Conservation (phyloP, 1,140 invertebrate genomes). For the Drosophila kanapiae region DNA sequence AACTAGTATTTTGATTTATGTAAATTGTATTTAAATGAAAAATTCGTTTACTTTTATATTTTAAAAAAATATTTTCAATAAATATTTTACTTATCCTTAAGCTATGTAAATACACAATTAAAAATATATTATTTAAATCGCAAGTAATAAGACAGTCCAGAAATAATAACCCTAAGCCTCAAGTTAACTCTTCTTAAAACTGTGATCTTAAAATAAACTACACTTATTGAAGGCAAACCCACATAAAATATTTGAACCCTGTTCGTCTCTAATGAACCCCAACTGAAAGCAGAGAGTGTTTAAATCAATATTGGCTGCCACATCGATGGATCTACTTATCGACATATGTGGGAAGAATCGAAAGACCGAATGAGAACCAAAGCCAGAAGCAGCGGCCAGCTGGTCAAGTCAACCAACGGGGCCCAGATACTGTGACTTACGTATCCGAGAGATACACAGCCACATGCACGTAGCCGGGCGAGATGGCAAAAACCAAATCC, state of each 20-base stretch:
- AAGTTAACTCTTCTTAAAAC: too few relatives aligned
- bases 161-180: too few relatives aligned
- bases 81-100: too few relatives aligned
- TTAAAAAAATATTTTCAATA: too few relatives aligned
- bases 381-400: conserved; percentile 43
- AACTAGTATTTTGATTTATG: too few relatives aligned
- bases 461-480: conserved; percentile 30
- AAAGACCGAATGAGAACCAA: conserved; percentile 22
- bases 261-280: conserved; percentile 17
- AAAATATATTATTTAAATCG: too few relatives aligned
- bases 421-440: conserved; percentile 9
- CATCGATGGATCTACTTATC: conserved; percentile 26
- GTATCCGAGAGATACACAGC: conserved; percentile 16
- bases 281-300: conserved; percentile 25
- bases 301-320: conserved; percentile 69
- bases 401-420: conserved; percentile 52
- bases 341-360: conserved; percentile 45
- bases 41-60: too few relatives aligned
- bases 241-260: conserved; percentile 6
- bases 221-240: too few relatives aligned
- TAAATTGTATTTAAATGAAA: too few relatives aligned
- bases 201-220: too few relatives aligned
- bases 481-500: conserved; percentile 78
- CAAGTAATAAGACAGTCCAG: too few relatives aligned
- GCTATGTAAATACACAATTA: too few relatives aligned